Percentiles rank a stretch among this genome's conserved stretches.
Conservation (phyloP, 2,797 vertebrate genomes). For the Galaxias olidus region DNA sequence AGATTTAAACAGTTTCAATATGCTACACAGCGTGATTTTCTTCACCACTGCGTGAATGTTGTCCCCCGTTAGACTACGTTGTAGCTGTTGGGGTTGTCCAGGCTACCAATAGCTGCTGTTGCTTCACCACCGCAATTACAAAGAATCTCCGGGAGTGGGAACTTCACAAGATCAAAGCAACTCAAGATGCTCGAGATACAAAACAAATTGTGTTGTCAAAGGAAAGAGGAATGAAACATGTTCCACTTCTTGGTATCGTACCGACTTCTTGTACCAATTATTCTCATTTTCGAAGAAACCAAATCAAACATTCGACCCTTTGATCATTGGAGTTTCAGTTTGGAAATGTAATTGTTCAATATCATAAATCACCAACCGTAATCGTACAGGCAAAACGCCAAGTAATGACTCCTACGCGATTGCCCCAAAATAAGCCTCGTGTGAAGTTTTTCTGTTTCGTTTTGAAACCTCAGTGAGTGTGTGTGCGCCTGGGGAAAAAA, state of each 20-base stretch:
- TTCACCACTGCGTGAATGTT: constrained; percentile 1
- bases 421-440: neutral
- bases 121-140: constrained; percentile 11
- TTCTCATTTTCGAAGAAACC: neutral
- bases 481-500: constrained; percentile 48
- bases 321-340: neutral
- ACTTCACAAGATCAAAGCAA: constrained; percentile 12
- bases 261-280: neutral
- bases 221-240: neutral
- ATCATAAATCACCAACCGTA: neutral
- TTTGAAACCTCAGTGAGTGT: constrained; percentile 15
- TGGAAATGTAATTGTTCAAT: neutral
- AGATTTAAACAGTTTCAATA: too few species aligned
- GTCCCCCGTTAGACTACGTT: too few species aligned
- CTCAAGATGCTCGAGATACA: neutral
- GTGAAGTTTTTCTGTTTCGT: neutral
- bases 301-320: neutral
- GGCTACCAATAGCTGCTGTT: neutral
- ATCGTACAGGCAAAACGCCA: constrained; percentile 11
- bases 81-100: too few species aligned
- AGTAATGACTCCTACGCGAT: constrained; percentile 7
- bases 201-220: too few species aligned
- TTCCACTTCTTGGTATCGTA: neutral
- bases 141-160: constrained; percentile 1
- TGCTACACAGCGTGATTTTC: too few species aligned